Evolutionary conservation across 2,113 vertebrate species (phyloP).

Genomic region (Equus przewalskii): DNA sequence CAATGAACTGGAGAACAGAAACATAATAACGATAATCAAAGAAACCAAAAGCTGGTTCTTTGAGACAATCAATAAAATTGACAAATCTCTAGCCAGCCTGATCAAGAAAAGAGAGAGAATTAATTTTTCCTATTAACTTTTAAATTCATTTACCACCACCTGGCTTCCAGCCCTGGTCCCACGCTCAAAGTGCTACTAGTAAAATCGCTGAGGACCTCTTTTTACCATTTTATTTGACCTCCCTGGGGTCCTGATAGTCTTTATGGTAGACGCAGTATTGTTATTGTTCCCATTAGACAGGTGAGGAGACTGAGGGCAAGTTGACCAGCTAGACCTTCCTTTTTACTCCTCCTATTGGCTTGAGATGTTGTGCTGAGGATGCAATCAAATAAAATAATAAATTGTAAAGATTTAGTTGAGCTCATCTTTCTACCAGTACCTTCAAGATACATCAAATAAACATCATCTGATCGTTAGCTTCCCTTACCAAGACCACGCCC

Average conservation of each 20-base stretch:
- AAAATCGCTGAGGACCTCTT: background rate
- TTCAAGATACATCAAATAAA: background rate
- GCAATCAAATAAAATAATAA: background rate
- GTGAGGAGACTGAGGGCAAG: background rate
- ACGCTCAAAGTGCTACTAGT: too few species aligned
- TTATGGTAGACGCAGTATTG: background rate
- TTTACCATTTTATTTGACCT: background rate
- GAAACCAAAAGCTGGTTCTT: background rate
- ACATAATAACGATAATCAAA: background rate
- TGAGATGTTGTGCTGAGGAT: background rate
- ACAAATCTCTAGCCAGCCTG: background rate
- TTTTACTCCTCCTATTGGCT: background rate
- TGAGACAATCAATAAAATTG: background rate
- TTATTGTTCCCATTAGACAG: background rate
- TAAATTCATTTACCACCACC: background rate
- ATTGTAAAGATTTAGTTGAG: background rate
- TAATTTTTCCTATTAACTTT: background rate
- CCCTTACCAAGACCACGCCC: background rate
- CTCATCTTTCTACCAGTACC: accelerated
- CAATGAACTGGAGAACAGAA: background rate
- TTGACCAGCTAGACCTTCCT: background rate
- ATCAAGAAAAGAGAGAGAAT: background rate
- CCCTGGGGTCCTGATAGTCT: background rate
- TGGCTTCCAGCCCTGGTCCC: background rate
- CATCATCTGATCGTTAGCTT: background rate